These are phyloP conservation scores for Lucifuga dentata DNA, from an alignment of 2,113 vertebrate species.

Conservation along the genomic window DNA sequence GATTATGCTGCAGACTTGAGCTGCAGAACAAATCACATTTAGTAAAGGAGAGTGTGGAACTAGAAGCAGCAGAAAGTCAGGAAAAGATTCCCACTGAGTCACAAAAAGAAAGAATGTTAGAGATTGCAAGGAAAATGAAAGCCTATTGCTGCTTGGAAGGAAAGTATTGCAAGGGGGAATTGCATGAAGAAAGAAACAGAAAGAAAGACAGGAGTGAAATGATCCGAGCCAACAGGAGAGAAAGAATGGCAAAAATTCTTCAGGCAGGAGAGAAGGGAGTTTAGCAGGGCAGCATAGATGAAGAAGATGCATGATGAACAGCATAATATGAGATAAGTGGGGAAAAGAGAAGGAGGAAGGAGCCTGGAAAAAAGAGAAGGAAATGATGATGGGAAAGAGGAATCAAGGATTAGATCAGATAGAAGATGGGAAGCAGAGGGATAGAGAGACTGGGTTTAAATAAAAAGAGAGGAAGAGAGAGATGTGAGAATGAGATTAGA, in stretches of 20 bases:
- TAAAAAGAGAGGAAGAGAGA: conserved; percentile 50
- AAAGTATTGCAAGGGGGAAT: conserved; percentile 30
- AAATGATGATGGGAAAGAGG: conserved; percentile 37
- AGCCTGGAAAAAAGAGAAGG: conserved; percentile 13
- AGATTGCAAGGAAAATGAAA: conserved; percentile 65
- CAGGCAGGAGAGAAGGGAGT: conserved; percentile 36
- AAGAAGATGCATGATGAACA: conserved; percentile 58
- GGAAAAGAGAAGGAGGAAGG: conserved; percentile 23
- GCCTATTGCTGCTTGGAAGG: conserved; percentile 55
- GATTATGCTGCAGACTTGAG: conserved; percentile 79
- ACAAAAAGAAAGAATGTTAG: conserved; percentile 47
- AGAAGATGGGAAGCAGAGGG: conserved; percentile 52
- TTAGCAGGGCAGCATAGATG: conserved; percentile 51
- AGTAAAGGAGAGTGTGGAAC: conserved; percentile 69
- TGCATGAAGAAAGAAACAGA: conserved; percentile 33
- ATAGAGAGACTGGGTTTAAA: conserved; percentile 49
- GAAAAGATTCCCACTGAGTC: conserved; percentile 74
- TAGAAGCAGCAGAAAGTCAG: conserved; percentile 64
- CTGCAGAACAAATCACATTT: conserved; percentile 84
- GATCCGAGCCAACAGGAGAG: conserved; percentile 6
- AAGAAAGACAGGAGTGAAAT: conserved; percentile 13
- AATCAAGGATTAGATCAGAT: conserved; percentile 56
- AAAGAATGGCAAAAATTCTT: conserved; percentile 8
- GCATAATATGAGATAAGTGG: conserved; percentile 64
- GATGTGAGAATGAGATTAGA: conserved; percentile 67